Evolutionary conservation across 2,797 vertebrate genomes (phyloP), one percentile per base, ranked within the genome.

Genomic region (Phaenicophaeus curvirostris): DNA sequence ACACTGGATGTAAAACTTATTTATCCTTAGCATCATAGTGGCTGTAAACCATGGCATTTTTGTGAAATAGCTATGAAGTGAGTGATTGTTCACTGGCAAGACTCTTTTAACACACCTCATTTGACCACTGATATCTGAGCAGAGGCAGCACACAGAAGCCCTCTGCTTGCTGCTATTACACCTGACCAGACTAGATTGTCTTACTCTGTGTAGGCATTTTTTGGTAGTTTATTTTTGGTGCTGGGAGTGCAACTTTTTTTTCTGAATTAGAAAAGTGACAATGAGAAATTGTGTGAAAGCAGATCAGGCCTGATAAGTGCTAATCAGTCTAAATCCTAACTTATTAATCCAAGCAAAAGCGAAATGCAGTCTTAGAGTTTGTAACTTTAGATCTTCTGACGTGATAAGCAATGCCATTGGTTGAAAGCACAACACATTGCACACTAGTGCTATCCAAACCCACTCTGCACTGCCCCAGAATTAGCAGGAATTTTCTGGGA

Each of bases 301-400:
- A 86, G 63, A 76, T 61, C 81, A 87, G 57, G 54, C 42, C 12
- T 55, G 61, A 84, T 73, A 44, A 74, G 25, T 86, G 59, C 69
- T 84, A 62, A 92, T 85, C 71, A 68, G 9, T 65, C 71, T 90
- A 87, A 93, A 92, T 62, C 33, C 55, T 55, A 93, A 88, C 62
- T 91, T 88, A 89, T 81, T 66, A 79, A 84, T 88, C 66, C 85
- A 92, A 95, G 74, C 61, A 95, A 85, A 93, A 63, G n/a, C 53
- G 82, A 77, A 92, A 61, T 57, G n/a, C 31, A 72, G 35, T 21
- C 48, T 87, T 87, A 51, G 19, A 62, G 41, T 13, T 6, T n/a
- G 19, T 51, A 42, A 67, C 28, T 87, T 82, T n/a, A 72, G 46
- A 53, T 65, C 16, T 69, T 81, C 28, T 31, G 13, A 11, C 57